Percentiles rank a stretch among this genome's conserved stretches.
These are phyloP conservation scores for Bolinopsis microptera DNA, from an alignment of 37 sponge, comb jelly and placozoan species.

Conservation along the genomic window DNA sequence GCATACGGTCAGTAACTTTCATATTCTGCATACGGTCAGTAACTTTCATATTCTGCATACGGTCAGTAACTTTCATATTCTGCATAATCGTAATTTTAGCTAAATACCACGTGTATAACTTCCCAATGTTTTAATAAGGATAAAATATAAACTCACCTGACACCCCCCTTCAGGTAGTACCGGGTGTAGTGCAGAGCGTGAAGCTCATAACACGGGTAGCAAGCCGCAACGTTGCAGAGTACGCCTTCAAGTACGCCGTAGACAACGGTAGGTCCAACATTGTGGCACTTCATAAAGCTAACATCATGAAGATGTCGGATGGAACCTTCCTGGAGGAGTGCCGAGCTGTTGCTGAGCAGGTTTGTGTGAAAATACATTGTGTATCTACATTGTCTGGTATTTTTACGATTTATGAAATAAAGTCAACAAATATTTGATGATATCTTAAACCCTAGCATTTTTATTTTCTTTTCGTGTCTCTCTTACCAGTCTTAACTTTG, in stretches of 20 bases:
- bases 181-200: constrained; percentile 98
- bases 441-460: no score
- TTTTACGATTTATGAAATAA: background rate
- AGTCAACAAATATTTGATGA: no score
- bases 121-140: no score
- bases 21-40: no score
- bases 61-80: no score
- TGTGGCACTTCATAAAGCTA: constrained; percentile 96
- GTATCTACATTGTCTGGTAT: background rate
- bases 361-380: no score
- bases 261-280: constrained; percentile 76
- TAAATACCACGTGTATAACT: no score
- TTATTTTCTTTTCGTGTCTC: no score
- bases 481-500: background rate
- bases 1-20: no score
- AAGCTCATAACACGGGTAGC: constrained; percentile 95
- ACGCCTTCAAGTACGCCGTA: constrained; percentile 94
- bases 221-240: constrained; percentile 92
- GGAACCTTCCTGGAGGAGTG: constrained; percentile 95
- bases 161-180: constrained; percentile 77
- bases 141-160: no score
- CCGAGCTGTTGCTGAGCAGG: constrained; percentile 77
- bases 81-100: no score
- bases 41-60: no score
- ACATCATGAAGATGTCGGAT: constrained; percentile 90